Percentiles rank a stretch among this genome's conserved stretches.
These are phyloP conservation scores for Pegoplata infirma DNA, from an alignment of 2,888 invertebrate genomes.

Conservation along the genomic window DNA sequence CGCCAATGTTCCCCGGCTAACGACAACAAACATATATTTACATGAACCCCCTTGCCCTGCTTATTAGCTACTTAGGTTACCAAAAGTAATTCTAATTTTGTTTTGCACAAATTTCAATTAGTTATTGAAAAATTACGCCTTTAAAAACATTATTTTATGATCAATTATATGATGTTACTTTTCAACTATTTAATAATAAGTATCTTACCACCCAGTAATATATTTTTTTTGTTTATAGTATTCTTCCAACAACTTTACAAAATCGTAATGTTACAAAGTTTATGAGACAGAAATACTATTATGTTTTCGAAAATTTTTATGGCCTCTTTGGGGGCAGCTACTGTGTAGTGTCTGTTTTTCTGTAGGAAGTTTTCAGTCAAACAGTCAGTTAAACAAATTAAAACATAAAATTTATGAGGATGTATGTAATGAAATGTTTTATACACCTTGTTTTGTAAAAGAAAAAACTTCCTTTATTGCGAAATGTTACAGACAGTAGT, in stretches of 20 bases:
- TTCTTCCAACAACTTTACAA: not conserved
- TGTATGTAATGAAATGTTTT: not conserved
- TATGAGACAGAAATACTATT: slow-evolving; percentile 56
- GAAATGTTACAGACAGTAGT: not conserved
- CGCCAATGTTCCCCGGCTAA: too few species aligned
- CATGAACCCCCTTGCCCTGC: too few species aligned
- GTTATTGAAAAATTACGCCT: too few species aligned
- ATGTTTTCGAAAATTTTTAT: slow-evolving; percentile 46
- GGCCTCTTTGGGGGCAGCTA: slow-evolving; percentile 40
- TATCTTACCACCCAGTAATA: not conserved
- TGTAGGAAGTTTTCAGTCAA: too few species aligned
- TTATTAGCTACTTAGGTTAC: too few species aligned
- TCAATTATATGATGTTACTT: too few species aligned
- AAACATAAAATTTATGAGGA: slow-evolving; percentile 39
- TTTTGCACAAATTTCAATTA: too few species aligned
- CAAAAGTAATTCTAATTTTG: too few species aligned
- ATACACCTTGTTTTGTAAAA: not conserved
- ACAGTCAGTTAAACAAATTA: slow-evolving; percentile 34
- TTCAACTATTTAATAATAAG: too few species aligned
- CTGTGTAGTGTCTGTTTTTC: slow-evolving; percentile 33
- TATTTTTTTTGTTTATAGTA: too few species aligned
- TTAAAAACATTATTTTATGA: too few species aligned
- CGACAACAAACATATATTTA: too few species aligned
- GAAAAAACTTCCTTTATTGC: not conserved
- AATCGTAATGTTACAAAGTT: slow-evolving; percentile 45